phyloP scores from a whole-genome alignment of 2,888 invertebrate genomes.

The Deilephila porcellus region DNA sequence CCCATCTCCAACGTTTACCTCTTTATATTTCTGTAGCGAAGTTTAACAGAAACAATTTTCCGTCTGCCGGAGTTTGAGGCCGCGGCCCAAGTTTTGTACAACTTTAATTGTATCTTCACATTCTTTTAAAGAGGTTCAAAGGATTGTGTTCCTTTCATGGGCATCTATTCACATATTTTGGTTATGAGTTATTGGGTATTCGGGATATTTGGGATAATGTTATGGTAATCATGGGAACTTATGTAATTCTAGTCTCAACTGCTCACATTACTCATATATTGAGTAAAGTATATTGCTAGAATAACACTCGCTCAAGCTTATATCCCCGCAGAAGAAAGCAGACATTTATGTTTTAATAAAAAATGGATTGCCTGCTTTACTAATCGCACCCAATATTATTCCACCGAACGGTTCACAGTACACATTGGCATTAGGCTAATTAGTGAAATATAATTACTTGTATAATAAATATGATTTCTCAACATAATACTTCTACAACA shows the following conservation, averaged over 20 bases:
- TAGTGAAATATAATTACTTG: too few species aligned
- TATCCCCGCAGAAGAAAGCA: too few species aligned
- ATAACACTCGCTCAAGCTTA: too few species aligned
- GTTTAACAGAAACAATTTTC: conserved; percentile 26
- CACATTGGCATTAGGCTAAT: too few species aligned
- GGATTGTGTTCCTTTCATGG: conserved; percentile 4
- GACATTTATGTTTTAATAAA: too few species aligned
- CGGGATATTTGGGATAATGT: neutral
- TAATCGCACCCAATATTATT: too few species aligned
- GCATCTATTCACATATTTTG: neutral
- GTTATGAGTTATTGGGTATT: neutral
- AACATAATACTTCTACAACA: too few species aligned
- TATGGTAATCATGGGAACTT: neutral
- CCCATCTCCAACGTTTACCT: neutral
- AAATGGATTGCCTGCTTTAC: too few species aligned
- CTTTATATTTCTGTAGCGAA: neutral
- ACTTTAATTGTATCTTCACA: conserved; percentile 7
- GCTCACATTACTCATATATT: neutral
- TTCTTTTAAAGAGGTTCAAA: neutral
- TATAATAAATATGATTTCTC: too few species aligned
- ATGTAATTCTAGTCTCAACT: neutral
- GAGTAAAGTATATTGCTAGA: neutral
- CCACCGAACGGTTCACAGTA: too few species aligned
- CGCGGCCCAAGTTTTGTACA: neutral
- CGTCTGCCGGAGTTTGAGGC: neutral